phyloP scores from a whole-genome alignment of 1,140 invertebrate species.

The Scaptodrosophila lebanonensis region DNA sequence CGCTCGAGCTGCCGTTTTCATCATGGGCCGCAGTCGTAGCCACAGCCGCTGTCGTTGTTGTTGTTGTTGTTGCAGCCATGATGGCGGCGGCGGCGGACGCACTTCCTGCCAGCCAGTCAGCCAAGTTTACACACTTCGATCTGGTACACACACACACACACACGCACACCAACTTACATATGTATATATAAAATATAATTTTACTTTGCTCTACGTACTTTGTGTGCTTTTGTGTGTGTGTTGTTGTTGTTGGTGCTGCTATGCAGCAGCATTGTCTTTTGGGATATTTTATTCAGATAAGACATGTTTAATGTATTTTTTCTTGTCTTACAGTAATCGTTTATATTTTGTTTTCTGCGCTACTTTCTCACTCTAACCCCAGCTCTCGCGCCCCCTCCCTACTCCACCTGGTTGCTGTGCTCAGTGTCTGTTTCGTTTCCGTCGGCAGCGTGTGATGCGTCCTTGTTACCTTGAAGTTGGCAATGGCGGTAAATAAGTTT shows the following conservation, averaged over 20 bases:
- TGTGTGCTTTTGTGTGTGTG: too few relatives aligned
- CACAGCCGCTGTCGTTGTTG: neutral
- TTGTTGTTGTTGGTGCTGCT: neutral
- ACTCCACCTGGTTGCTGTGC: conserved; percentile 11
- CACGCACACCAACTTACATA: neutral
- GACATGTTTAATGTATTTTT: conserved; percentile 76
- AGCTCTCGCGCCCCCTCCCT: too few relatives aligned
- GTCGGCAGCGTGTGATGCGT: conserved; percentile 46
- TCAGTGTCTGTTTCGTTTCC: conserved; percentile 62
- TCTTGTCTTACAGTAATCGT: conserved; percentile 74
- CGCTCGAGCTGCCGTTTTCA: conserved; percentile 13
- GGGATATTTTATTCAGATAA: conserved; percentile 75
- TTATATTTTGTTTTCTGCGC: conserved; percentile 62
- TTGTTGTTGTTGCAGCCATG: conserved; percentile 31
- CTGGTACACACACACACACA: conserved; percentile 22
- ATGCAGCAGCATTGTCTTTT: conserved; percentile 70
- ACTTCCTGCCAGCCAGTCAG: conserved; percentile 37
- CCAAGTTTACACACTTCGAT: conserved; percentile 42
- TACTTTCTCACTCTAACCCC: conserved; percentile 16
- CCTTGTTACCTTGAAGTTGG: conserved; percentile 60
- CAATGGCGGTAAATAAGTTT: conserved; percentile 1
- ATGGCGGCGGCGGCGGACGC: conserved; percentile 53
- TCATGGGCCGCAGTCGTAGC: neutral
- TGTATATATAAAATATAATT: conserved; percentile 51
- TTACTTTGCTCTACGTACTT: conserved; percentile 69